Percentiles rank a stretch among this genome's conserved stretches.
phyloP scores from a whole-genome alignment of 2,797 vertebrate genomes.

The Poecilia wingei region DNA sequence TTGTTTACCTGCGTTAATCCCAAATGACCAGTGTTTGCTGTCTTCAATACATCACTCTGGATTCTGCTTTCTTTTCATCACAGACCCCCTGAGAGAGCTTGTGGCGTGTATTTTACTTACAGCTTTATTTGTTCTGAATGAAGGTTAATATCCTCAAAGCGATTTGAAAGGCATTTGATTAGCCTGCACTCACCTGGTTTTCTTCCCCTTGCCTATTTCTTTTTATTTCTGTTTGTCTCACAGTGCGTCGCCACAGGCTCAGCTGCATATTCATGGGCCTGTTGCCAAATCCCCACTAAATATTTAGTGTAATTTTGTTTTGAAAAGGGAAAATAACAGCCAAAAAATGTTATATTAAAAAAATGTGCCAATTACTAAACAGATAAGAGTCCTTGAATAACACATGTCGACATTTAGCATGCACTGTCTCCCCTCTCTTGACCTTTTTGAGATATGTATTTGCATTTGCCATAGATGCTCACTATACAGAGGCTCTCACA shows the following conservation, averaged over 20 bases:
- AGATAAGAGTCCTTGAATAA: conserved; percentile 74
- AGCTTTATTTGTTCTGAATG: conserved; percentile 64
- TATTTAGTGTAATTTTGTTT: conserved; percentile 63
- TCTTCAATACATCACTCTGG: conserved; percentile 31
- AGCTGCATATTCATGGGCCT: conserved; percentile 68
- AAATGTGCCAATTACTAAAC: conserved; percentile 61
- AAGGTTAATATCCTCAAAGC: conserved; percentile 65
- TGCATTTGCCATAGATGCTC: conserved; percentile 54
- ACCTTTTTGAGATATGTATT: conserved; percentile 74
- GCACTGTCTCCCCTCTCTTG: conserved; percentile 61
- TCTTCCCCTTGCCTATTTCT: conserved; percentile 52
- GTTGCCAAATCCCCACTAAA: conserved; percentile 57
- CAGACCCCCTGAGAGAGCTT: conserved; percentile 44
- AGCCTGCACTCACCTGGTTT: conserved; percentile 62
- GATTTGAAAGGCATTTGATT: conserved; percentile 64
- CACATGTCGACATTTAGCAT: conserved; percentile 81
- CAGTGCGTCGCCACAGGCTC: conserved; percentile 55
- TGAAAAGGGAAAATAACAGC: conserved; percentile 55
- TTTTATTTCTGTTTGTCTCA: conserved; percentile 64
- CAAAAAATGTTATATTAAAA: conserved; percentile 56
- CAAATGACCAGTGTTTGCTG: background rate
- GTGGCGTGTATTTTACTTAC: conserved; percentile 34
- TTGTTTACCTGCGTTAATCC: background rate
- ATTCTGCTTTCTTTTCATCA: conserved; percentile 39
- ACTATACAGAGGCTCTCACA: conserved; percentile 21